These are phyloP conservation scores for Parotia lawesii DNA, from an alignment of 2,113 vertebrate species.

Conservation along the genomic window DNA sequence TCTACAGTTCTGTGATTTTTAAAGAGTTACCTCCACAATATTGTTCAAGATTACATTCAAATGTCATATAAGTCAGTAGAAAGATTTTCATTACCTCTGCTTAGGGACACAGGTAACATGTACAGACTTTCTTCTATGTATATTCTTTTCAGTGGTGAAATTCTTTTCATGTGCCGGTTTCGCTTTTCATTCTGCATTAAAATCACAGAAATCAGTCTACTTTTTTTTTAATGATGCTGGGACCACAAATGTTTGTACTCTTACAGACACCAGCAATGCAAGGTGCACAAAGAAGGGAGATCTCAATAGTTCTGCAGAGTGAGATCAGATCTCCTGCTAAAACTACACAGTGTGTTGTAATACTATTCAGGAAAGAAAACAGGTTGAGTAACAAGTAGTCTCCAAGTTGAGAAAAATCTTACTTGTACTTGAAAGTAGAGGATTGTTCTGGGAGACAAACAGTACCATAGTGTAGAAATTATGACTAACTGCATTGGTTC, in stretches of 20 bases:
- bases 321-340: background rate
- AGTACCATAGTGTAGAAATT: background rate
- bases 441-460: background rate
- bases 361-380: background rate
- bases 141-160: background rate
- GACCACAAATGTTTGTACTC: background rate
- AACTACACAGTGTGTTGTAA: accelerated
- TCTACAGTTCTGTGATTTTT: background rate
- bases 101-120: background rate
- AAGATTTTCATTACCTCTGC: background rate
- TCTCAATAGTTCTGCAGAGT: background rate
- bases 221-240: background rate
- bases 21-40: background rate
- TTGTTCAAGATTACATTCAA: background rate
- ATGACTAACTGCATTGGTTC: background rate
- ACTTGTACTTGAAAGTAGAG: background rate
- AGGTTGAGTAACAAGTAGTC: background rate
- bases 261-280: background rate
- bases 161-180: background rate
- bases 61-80: background rate
- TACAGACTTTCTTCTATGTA: background rate
- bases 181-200: background rate
- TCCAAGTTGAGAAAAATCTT: background rate
- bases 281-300: background rate
- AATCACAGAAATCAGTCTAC: background rate